These are phyloP conservation scores for Ovis canadensis DNA, from an alignment of 2,113 vertebrate genomes.

Conservation along the genomic window DNA sequence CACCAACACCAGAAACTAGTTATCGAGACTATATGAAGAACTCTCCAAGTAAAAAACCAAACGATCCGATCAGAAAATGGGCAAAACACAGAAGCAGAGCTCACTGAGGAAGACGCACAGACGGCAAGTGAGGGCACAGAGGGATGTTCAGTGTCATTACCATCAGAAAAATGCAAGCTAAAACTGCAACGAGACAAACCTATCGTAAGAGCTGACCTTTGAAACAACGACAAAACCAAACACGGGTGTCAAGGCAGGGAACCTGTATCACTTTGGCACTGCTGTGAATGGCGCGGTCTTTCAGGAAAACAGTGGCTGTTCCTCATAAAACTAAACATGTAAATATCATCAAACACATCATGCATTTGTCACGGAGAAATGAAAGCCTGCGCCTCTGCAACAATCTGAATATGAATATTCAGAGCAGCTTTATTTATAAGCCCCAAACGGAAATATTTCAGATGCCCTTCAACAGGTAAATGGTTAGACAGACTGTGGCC, in stretches of 20 bases:
- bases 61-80: neutral
- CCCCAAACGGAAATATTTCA: neutral
- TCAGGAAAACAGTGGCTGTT: neutral
- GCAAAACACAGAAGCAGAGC: neutral
- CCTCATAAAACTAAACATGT: neutral
- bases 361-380: neutral
- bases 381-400: neutral
- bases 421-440: neutral
- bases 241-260: neutral
- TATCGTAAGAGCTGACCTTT: neutral
- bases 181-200: neutral
- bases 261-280: no score
- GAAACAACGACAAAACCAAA: neutral
- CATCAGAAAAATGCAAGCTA: neutral
- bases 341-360: neutral
- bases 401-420: neutral
- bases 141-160: neutral
- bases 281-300: neutral
- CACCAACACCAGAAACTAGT: neutral
- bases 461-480: neutral
- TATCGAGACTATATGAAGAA: neutral
- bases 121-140: neutral
- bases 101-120: neutral
- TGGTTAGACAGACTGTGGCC: neutral
- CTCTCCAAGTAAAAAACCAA: neutral